These are phyloP conservation scores for Elymnias hypermnestra DNA, from an alignment of 1,140 invertebrate species.

Conservation along the genomic window DNA sequence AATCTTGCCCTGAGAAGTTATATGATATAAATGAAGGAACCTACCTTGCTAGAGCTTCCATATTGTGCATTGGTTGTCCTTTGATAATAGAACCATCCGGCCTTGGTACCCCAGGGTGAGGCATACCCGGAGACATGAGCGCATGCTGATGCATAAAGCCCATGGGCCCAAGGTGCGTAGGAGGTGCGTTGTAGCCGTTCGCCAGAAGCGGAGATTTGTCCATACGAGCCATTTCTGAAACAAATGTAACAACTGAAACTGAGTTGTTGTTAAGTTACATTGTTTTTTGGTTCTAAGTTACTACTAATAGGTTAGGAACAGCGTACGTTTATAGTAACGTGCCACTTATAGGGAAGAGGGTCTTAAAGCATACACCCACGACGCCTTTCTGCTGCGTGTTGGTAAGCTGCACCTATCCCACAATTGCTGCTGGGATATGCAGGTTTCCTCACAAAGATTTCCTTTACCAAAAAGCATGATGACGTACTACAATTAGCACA, in stretches of 20 bases:
- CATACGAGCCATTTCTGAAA: constrained; percentile 88
- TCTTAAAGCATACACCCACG: too few species aligned
- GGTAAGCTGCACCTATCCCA: too few species aligned
- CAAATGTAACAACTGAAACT: constrained; percentile 6
- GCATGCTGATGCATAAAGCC: constrained; percentile 92
- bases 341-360: too few species aligned
- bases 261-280: neutral
- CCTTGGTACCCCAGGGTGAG: constrained; percentile 85
- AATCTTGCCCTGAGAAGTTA: too few species aligned
- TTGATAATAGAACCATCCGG: constrained; percentile 86
- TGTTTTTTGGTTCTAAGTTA: neutral
- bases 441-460: too few species aligned
- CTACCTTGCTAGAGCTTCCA: constrained; percentile 90
- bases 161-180: constrained; percentile 92
- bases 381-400: too few species aligned
- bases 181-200: constrained; percentile 96
- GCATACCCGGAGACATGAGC: constrained; percentile 91
- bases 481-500: too few species aligned
- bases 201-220: constrained; percentile 94
- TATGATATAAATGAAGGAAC: too few species aligned
- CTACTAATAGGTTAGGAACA: too few species aligned
- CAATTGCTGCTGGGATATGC: too few species aligned
- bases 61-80: constrained; percentile 86
- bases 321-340: too few species aligned
- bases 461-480: too few species aligned